Base-by-base conservation (phyloP, 2,797 vertebrate genomes). In the Anomalospiza imberbis region DNA sequence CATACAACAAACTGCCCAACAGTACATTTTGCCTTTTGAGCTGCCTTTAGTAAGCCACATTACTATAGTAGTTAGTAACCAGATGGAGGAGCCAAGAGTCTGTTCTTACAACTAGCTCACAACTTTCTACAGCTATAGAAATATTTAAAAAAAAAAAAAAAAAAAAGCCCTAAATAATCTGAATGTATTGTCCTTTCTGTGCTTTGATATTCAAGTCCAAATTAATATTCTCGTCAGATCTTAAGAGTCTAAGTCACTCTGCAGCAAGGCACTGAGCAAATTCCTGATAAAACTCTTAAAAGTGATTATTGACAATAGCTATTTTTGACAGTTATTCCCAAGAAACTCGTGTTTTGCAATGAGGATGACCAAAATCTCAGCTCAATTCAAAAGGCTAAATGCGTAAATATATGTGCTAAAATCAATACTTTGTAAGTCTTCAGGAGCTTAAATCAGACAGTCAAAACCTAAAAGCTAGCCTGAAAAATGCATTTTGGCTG, bases 81-180 rank as follows among this genome's bases (percentile, higher is more conserved):
- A 97, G 95, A 88, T 94, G 94, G 95, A 97, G 96, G 96, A 97
- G 94, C 95, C 83, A 96, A 88, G 91, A 95, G 94, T 55, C 95
- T 93, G 54, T 65, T 91, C 48, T 96, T 96, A 14, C 10, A 79
- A 73, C 51, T 40, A 31, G 29, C 66, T 86, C 31, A 70, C 13
- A 65, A 14, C 4, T 40, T 87, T 86, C 24, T 70, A 71, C 13
- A 76, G 48, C 28, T 68, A 86, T 10, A 20, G 19, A 50, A 84
- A 65, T 45, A 36, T 1, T n/a, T 7, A 11, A 26, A 21, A 40
- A 40, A 40, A 40, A 40, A 40, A 66, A 40, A 31, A 80, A 82
- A 14, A 22, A 24, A 67, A 38, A 68, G 4, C 32, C 61, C 13
- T 57, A 66, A 88, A 18, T 61, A 88, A 54, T 82, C 61, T 44